Base-by-base conservation (phyloP, 2,113 vertebrate genomes). In the Climacteris rufus region DNA sequence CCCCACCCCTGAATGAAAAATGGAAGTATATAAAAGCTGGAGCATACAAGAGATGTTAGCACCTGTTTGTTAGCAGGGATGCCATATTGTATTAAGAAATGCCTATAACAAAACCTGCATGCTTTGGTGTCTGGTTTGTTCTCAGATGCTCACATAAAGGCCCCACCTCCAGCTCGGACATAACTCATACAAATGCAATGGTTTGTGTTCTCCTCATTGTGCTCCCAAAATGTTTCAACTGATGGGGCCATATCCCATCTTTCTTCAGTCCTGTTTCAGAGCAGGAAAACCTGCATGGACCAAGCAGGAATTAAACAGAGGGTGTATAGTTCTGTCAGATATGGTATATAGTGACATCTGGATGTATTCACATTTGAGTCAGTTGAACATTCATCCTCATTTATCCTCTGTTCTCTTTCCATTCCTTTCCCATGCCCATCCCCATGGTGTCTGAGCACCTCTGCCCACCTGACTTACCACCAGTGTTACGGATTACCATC, bases 361-460 rank as follows among this genome's bases (percentile, higher is more conserved):
- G 44, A 57, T 31, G 13, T 39, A 35, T 75, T 75, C 80, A 76
- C 5, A 1, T 92, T 82, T 39, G 53, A 93, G 52, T 75, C 61
- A 71, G 72, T 49, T 39, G 57, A 84, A 79, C 31, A 33, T 50
- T 68, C 92, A 56, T 87, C 37, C 68, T 89, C 68, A 33, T 81
- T 81, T 56, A 52, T 72, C 47, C 64, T 21, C 71, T 66, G 1
- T 24, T 80, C 71, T 71, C 53, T 71, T 89, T 21, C 54, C 1
- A 1, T 64, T 92, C 60, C 76, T 71, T 87, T 61, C 50, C 89
- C 63, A 39, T 57, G 60, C 61, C 88, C 53, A 68, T 88, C 39
- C 78, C 88, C 83, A 10, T 24, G 75, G 60, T 83, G 80, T 53
- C 71, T 94, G 75, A 94, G 80, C 57, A 40, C 56, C 68, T 70